phyloP scores from a whole-genome alignment of 2,113 vertebrate species.

The Holacanthus passer region DNA sequence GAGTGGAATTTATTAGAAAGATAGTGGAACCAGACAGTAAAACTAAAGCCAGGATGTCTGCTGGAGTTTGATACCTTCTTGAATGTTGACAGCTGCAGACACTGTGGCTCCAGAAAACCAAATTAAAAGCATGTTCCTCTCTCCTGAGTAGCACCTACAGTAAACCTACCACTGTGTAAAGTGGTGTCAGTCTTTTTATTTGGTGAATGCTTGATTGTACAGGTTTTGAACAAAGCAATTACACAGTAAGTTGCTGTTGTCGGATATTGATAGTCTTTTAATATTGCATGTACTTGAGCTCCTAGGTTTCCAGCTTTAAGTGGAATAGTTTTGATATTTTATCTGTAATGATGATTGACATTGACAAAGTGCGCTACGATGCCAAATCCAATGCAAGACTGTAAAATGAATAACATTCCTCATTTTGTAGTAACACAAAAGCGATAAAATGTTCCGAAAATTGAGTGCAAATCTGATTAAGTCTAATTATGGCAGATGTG shows the following conservation, averaged over 20 bases:
- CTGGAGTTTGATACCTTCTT: constrained; percentile 23
- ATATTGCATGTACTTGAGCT: not conserved
- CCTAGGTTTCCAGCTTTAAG: constrained; percentile 18
- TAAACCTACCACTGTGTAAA: not conserved
- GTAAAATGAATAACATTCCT: constrained; percentile 19
- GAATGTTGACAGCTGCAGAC: constrained; percentile 14
- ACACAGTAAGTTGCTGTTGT: not conserved
- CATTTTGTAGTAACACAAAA: not conserved
- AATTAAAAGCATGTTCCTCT: constrained; percentile 36
- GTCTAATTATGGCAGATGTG: constrained; percentile 3
- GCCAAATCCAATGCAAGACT: not conserved
- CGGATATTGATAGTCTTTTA: constrained; percentile 15
- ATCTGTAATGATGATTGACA: constrained; percentile 2
- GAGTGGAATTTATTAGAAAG: constrained; percentile 45
- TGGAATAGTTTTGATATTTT: constrained; percentile 15
- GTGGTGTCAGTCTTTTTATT: not conserved
- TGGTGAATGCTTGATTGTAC: not conserved
- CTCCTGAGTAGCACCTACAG: not conserved
- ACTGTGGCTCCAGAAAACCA: not conserved
- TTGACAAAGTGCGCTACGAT: not conserved
- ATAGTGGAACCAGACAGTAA: not conserved
- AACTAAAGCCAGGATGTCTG: constrained; percentile 8
- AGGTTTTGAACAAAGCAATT: not conserved
- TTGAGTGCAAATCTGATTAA: not conserved
- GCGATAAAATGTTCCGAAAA: constrained; percentile 10